Evolutionary conservation across 2,888 invertebrate species (phyloP).

Genomic region (Pollenia griseotomentosa): DNA sequence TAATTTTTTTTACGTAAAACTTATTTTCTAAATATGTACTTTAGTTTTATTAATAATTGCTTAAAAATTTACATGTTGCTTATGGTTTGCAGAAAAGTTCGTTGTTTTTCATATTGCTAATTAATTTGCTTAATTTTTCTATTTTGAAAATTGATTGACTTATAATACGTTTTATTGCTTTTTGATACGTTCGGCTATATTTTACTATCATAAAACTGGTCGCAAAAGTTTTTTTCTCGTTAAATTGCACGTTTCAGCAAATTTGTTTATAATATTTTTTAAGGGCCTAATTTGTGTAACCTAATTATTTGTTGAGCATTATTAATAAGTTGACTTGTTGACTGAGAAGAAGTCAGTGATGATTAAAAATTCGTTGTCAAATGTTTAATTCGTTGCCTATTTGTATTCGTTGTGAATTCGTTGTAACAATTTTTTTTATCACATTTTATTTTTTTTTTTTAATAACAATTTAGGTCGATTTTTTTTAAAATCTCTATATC

Average conservation of each 20-base stretch:
- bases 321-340: constrained; percentile 74
- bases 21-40: constrained; percentile 42
- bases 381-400: constrained; percentile 24
- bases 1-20: constrained; percentile 30
- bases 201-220: constrained; percentile 71
- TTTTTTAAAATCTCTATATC: not conserved
- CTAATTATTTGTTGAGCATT: constrained; percentile 81
- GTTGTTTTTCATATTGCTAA: constrained; percentile 59
- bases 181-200: constrained; percentile 81
- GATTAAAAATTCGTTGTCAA: constrained; percentile 59
- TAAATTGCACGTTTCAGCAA: constrained; percentile 72
- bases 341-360: constrained; percentile 12
- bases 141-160: constrained; percentile 65
- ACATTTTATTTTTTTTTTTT: constrained; percentile 41
- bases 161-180: constrained; percentile 84
- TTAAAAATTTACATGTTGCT: constrained; percentile 59
- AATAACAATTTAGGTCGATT: constrained; percentile 23
- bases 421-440: constrained; percentile 52
- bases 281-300: constrained; percentile 40
- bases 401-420: constrained; percentile 25
- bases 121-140: constrained; percentile 26
- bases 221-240: constrained; percentile 73
- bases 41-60: constrained; percentile 68
- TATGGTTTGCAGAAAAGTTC: constrained; percentile 48
- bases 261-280: not conserved